These are phyloP conservation scores for Paramisgurnus dabryanus DNA, from an alignment of 2,113 vertebrate genomes.

Conservation along the genomic window DNA sequence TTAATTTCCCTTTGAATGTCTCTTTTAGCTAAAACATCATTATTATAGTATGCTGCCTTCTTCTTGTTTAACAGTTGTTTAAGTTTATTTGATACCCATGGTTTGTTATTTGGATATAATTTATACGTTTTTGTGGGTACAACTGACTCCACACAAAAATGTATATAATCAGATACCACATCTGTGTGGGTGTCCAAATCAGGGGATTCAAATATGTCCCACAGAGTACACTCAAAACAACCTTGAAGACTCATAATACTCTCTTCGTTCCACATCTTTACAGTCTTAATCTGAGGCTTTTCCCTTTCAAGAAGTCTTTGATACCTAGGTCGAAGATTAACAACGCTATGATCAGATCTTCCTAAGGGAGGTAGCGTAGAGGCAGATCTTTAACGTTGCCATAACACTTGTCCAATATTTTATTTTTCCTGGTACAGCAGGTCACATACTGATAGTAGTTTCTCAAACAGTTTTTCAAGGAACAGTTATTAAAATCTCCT, in stretches of 20 bases:
- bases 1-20: no score
- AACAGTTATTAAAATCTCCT: neutral
- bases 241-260: neutral
- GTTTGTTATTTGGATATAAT: no score
- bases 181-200: no score
- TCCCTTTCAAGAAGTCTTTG: neutral
- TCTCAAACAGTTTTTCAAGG: neutral
- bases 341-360: neutral
- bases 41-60: no score
- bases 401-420: conserved; percentile 1
- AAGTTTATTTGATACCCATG: no score
- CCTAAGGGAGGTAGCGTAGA: neutral
- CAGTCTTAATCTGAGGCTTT: neutral
- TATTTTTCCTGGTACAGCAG: neutral
- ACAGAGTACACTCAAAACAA: no score
- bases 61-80: no score
- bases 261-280: neutral
- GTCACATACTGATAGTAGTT: neutral
- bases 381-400: neutral
- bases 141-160: no score
- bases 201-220: no score
- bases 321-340: neutral
- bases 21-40: no score
- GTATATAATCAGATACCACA: no score
- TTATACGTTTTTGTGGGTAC: no score